A percentile compares a stretch with the other conserved stretches of the same genome.
Evolutionary conservation across 2,113 vertebrate species (phyloP).

Genomic region (Columba janthina): DNA sequence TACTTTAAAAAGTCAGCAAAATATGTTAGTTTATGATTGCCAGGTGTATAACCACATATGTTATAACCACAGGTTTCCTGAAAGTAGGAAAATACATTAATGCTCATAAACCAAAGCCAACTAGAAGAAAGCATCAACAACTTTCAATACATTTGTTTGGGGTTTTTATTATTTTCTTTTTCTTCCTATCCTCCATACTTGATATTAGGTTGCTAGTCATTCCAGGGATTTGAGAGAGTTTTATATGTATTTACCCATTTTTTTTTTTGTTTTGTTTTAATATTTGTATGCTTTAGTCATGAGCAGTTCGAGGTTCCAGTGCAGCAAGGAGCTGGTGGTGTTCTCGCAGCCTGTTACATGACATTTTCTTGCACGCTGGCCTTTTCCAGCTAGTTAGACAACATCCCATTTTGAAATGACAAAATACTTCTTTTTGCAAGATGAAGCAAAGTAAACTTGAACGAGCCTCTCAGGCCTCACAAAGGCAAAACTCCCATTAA

Average conservation of each 20-base stretch:
- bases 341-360: not conserved
- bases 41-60: not conserved
- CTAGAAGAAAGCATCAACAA: not conserved
- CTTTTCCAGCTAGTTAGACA: not conserved
- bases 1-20: not conserved
- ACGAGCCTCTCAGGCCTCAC: not conserved
- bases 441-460: not conserved
- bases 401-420: not conserved
- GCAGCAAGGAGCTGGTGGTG: not conserved
- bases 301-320: not conserved
- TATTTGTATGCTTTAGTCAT: not conserved
- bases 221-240: not conserved
- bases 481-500: not conserved
- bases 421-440: not conserved
- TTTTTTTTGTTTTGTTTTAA: accelerated
- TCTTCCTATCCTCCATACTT: not conserved
- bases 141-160: not conserved
- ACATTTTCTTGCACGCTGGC: not conserved
- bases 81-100: not conserved
- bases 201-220: not conserved
- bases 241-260: not conserved
- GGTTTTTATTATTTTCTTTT: not conserved
- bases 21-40: not conserved
- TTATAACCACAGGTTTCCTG: not conserved
- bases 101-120: not conserved